Conservation (phyloP, 2,113 vertebrate genomes). For the Halichoerus grypus region DNA sequence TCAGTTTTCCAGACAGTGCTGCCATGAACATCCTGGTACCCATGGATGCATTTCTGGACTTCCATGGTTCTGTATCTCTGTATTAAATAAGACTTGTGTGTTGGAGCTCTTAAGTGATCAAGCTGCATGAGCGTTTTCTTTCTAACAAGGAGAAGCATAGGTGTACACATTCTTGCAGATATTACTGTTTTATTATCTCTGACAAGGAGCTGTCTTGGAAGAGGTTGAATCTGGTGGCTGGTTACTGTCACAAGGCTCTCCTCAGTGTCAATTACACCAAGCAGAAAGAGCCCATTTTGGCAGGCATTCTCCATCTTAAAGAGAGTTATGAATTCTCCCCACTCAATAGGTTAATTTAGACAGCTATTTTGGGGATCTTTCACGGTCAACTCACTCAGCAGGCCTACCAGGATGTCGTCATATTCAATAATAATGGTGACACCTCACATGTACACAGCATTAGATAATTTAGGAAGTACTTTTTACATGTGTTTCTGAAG, state of each 20-base stretch:
- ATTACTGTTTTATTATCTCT: slow-evolving; percentile 34
- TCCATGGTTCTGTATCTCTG: neutral
- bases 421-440: neutral
- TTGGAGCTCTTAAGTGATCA: neutral
- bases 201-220: neutral
- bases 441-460: neutral
- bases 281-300: neutral
- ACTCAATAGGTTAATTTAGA: slow-evolving; percentile 47
- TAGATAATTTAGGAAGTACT: slow-evolving; percentile 16
- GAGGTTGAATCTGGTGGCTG: slow-evolving; percentile 11
- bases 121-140: neutral
- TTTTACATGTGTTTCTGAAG: slow-evolving; percentile 28
- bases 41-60: neutral
- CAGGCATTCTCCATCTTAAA: slow-evolving; percentile 40
- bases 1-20: neutral
- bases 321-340: slow-evolving; percentile 37
- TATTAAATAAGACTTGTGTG: neutral
- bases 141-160: neutral
- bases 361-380: neutral
- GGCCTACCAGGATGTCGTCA: neutral
- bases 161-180: neutral
- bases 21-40: neutral
- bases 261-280: slow-evolving; percentile 42
- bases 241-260: slow-evolving; percentile 39
- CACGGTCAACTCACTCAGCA: neutral